Evolutionary conservation across 53 echinoderm and acorn worm genomes (phyloP), one percentile per base, ranked within the genome.

Genomic region (Stichopus horrens): DNA sequence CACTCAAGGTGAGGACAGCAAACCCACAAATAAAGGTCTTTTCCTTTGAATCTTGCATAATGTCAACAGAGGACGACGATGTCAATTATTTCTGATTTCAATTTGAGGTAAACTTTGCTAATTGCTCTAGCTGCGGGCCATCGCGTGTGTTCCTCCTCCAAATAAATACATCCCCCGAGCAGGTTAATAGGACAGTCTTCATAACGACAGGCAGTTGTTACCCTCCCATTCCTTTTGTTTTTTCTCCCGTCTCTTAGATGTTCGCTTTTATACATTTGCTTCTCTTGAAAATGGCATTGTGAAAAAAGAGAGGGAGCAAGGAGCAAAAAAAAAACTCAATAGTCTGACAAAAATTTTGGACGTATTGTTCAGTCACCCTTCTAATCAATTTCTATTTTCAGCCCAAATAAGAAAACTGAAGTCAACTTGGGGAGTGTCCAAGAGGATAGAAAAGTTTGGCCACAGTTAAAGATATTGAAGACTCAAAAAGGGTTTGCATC

Each of bases 351-450:
- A 51, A 81, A 58, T 52, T 81, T 81, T 56, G 21, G 54, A 57
- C 57, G n/a, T 58, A 56, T 58, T 81, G 81, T 58, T 81, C 81
- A 81, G 57, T 81, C 57, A 81, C 57, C 20, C 57, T 81, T 22
- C 58, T 56, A 81, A 81, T 81, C 81, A 81, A 81, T 81, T 81
- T 81, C 81, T 81, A 81, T 81, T 81, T 81, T 81, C 55, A 81
- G 81, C 81, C 56, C 21, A 21, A 13, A 56, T 18, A 81, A 81
- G 6, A 71, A 71, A 71, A 71, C 2, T 37, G 37, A 1, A 0
- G 37, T 37, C 37, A 19, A 71, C 18, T 59, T 59, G 11, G 18
- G 18, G 19, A 5, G 18, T 16, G 18, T 18, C 18, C 71, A 4
- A 18, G 71, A 71, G 71, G 8, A 59, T 59, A 59, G 59, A 11